Conservation (phyloP, 2,113 vertebrate species). For the Typhlomys cinereus region DNA sequence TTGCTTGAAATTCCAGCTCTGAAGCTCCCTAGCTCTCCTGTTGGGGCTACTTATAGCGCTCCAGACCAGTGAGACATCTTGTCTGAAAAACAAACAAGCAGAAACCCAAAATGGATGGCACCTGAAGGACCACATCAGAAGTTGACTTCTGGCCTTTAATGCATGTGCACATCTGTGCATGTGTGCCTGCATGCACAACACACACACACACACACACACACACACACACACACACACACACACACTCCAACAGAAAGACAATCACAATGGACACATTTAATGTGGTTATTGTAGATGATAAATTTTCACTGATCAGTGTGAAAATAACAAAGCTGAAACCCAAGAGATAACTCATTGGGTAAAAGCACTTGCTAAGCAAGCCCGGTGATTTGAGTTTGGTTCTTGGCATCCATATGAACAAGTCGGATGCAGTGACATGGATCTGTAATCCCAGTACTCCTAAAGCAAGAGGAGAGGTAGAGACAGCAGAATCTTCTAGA, state of each 20-base stretch:
- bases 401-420: too few species aligned
- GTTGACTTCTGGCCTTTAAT: background rate
- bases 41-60: background rate
- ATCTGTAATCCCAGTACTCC: too few species aligned
- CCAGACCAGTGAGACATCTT: background rate
- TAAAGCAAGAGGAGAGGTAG: too few species aligned
- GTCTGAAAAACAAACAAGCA: background rate
- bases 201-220: background rate
- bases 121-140: background rate
- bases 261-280: background rate
- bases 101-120: background rate
- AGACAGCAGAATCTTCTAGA: too few species aligned
- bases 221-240: background rate
- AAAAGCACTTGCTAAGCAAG: too few species aligned
- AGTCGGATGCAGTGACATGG: too few species aligned
- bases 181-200: too few species aligned
- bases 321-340: background rate
- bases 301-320: background rate
- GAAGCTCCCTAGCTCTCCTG: background rate
- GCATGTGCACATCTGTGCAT: too few species aligned
- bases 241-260: background rate
- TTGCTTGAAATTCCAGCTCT: background rate
- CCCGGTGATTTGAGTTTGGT: too few species aligned
- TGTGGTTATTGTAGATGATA: constrained; percentile 22
- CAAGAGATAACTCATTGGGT: too few species aligned